A percentile compares a stretch with the other conserved stretches of the same genome.
Conservation (phyloP, 2,113 vertebrate species). For the Pitta sordida region DNA sequence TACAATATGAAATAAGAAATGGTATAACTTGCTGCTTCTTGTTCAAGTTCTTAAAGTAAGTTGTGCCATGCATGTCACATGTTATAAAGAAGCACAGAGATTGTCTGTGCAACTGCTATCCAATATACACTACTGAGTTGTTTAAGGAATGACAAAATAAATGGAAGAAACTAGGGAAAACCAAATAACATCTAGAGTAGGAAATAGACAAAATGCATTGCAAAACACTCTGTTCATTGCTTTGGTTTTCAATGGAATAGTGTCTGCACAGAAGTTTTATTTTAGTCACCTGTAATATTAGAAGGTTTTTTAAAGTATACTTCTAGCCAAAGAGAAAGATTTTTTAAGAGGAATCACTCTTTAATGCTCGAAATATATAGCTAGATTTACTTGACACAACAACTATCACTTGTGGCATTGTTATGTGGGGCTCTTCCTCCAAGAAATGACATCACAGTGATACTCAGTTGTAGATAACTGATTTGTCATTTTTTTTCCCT, state of each 20-base stretch:
- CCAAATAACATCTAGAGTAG: background rate
- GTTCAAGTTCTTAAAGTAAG: background rate
- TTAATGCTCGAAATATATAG: background rate
- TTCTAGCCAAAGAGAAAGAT: background rate
- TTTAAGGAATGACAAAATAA: background rate
- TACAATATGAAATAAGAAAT: background rate
- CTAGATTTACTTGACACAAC: background rate
- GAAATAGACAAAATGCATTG: background rate
- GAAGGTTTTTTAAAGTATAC: background rate
- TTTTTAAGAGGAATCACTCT: background rate
- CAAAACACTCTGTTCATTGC: background rate
- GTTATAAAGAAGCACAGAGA: background rate
- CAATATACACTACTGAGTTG: background rate
- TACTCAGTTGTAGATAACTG: background rate
- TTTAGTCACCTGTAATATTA: background rate
- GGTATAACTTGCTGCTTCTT: background rate
- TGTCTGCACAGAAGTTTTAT: background rate
- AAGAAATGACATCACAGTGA: background rate
- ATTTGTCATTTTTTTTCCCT: background rate
- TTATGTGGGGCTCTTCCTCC: background rate
- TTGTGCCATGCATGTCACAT: background rate
- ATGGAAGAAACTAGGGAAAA: background rate
- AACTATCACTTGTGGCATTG: background rate
- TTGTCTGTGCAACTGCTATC: background rate
- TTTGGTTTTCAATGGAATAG: background rate